phyloP scores from a whole-genome alignment of 2,797 vertebrate species.

The Eospalax fontanierii region DNA sequence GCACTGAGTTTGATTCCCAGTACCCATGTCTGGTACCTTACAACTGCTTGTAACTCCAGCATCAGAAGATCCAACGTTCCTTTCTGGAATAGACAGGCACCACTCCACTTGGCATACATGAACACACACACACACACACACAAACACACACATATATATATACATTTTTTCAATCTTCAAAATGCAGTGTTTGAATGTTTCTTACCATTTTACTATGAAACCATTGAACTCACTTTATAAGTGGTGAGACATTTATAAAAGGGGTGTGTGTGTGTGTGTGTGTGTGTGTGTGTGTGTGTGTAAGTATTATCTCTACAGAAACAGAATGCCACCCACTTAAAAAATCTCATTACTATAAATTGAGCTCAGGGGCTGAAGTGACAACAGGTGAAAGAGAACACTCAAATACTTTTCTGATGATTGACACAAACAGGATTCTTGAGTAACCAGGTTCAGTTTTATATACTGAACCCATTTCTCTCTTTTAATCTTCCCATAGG shows the following conservation, averaged over 20 bases:
- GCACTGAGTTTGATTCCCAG: background rate
- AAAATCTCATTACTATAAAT: background rate
- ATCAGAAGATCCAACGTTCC: background rate
- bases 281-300: background rate
- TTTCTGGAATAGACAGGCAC: background rate
- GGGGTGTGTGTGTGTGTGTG: background rate
- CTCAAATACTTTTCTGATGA: constrained; percentile 23
- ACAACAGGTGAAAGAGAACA: background rate
- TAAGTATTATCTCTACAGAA: background rate
- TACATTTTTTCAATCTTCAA: too few relatives aligned
- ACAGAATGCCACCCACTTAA: background rate
- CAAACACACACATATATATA: rapidly evolving
- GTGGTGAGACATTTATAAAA: background rate
- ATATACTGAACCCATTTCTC: background rate
- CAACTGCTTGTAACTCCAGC: background rate
- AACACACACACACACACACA: background rate
- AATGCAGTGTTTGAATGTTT: constrained; percentile 33
- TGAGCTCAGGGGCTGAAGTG: constrained; percentile 2
- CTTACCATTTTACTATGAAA: background rate
- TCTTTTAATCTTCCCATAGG: constrained; percentile 2
- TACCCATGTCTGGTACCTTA: background rate
- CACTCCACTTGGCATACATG: background rate
- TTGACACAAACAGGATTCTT: background rate
- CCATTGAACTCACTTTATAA: background rate
- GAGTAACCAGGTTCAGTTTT: background rate